Percentiles rank a stretch among this genome's conserved stretches.
phyloP scores from a whole-genome alignment of 2,797 vertebrate species.

The Pseudochirops corinnae region DNA sequence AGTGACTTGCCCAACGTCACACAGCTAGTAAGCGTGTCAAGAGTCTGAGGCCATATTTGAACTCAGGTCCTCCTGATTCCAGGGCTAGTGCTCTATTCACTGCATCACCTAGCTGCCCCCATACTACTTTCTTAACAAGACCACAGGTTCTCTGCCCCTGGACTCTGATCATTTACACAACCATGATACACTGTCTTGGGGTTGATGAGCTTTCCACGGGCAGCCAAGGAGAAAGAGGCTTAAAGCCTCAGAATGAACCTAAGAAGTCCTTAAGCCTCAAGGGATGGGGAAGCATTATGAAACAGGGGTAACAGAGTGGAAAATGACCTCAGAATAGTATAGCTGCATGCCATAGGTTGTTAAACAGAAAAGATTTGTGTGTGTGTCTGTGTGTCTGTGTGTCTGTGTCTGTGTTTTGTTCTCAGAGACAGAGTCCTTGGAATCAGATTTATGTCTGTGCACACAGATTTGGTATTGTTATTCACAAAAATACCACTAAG shows the following conservation, averaged over 20 bases:
- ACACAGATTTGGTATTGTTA: constrained; percentile 36
- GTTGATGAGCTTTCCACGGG: not conserved
- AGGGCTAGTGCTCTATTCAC: too few relatives aligned
- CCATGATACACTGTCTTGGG: not conserved
- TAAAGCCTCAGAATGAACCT: not conserved
- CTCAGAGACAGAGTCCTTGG: constrained; percentile 38
- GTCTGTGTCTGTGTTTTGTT: not conserved
- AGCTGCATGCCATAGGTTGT: not conserved
- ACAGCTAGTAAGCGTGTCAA: too few relatives aligned
- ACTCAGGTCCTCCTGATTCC: too few relatives aligned
- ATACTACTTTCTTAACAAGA: not conserved
- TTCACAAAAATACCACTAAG: constrained; percentile 48
- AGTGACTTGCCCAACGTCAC: too few relatives aligned
- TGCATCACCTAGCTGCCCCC: too few relatives aligned
- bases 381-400: not conserved
- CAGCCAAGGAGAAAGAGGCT: not conserved
- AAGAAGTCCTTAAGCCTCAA: not conserved
- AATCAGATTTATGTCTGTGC: constrained; percentile 37
- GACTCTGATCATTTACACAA: not conserved
- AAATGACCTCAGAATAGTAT: constrained; percentile 22
- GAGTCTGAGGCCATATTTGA: too few relatives aligned
- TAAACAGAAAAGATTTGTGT: constrained; percentile 2
- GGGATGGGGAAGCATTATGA: not conserved
- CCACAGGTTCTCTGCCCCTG: too few relatives aligned
- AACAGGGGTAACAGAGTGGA: not conserved